phyloP scores from a whole-genome alignment of 2,888 invertebrate genomes.

The Dexiosoma caninum region DNA sequence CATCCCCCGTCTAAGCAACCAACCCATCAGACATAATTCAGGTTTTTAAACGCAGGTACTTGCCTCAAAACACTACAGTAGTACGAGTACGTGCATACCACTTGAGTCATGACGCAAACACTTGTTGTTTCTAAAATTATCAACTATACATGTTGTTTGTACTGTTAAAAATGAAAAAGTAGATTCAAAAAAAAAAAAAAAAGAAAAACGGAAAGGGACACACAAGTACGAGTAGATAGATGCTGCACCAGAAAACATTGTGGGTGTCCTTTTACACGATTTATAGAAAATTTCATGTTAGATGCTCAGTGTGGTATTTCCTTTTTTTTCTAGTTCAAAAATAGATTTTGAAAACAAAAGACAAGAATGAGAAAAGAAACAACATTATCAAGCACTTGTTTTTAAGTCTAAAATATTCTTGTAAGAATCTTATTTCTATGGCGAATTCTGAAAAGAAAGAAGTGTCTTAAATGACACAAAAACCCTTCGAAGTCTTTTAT shows the following conservation, averaged over 20 bases:
- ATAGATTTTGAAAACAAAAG: conserved; percentile 19
- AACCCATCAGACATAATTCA: neutral
- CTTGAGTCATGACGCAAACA: conserved; percentile 12
- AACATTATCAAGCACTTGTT: neutral
- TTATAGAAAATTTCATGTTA: neutral
- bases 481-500: too few relatives aligned
- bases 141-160: neutral
- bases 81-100: neutral
- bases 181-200: too few relatives aligned
- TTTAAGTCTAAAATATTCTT: neutral
- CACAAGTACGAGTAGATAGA: neutral
- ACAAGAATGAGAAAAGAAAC: neutral
- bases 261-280: neutral
- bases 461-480: too few relatives aligned
- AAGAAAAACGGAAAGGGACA: neutral
- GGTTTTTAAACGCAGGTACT: neutral
- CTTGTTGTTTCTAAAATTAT: conserved; percentile 10
- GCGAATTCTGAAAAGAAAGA: neutral
- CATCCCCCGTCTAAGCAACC: too few relatives aligned
- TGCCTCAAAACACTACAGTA: conserved; percentile 1
- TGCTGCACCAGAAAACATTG: neutral
- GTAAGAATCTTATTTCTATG: neutral
- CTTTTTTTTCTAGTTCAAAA: neutral
- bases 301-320: neutral
- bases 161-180: too few relatives aligned